A percentile compares a stretch with the other conserved stretches of the same genome.
phyloP scores from a whole-genome alignment of 2,888 invertebrate species.

The Balanococcus diminutus region DNA sequence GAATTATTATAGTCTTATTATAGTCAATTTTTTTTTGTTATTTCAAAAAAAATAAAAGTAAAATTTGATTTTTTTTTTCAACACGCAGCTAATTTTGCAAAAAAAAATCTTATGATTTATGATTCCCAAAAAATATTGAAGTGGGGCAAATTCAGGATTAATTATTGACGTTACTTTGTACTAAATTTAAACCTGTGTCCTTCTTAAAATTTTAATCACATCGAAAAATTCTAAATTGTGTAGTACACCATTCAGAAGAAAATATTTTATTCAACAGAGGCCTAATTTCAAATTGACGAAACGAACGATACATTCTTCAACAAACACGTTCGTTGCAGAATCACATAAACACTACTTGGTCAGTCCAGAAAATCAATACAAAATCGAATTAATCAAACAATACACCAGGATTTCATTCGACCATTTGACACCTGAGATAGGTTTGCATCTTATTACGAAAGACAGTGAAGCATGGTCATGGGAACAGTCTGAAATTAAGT shows the following conservation, averaged over 20 bases:
- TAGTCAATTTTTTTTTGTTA: background rate
- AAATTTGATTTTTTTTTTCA: too few relatives aligned
- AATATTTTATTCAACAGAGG: background rate
- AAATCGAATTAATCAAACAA: slow-evolving; percentile 54
- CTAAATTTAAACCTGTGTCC: too few relatives aligned
- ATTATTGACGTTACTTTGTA: too few relatives aligned
- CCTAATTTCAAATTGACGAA: background rate
- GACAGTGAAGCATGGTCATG: slow-evolving; percentile 68
- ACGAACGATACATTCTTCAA: background rate
- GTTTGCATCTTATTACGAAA: slow-evolving; percentile 69
- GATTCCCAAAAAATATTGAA: background rate
- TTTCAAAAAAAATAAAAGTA: background rate
- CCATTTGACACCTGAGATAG: slow-evolving; percentile 72
- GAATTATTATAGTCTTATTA: background rate
- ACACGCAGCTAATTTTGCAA: too few relatives aligned
- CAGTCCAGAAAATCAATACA: background rate
- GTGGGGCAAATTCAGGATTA: too few relatives aligned
- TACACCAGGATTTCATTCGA: slow-evolving; percentile 61
- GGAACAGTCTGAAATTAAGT: slow-evolving; percentile 61
- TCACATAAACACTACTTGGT: background rate
- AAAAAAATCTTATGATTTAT: background rate
- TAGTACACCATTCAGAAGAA: too few relatives aligned
- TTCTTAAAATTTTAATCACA: too few relatives aligned
- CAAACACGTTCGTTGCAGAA: background rate
- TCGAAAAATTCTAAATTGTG: too few relatives aligned